Evolutionary conservation across 1,140 invertebrate species (phyloP), one percentile per base, ranked within the genome.

Genomic region (Pemphigus obesinymphae): DNA sequence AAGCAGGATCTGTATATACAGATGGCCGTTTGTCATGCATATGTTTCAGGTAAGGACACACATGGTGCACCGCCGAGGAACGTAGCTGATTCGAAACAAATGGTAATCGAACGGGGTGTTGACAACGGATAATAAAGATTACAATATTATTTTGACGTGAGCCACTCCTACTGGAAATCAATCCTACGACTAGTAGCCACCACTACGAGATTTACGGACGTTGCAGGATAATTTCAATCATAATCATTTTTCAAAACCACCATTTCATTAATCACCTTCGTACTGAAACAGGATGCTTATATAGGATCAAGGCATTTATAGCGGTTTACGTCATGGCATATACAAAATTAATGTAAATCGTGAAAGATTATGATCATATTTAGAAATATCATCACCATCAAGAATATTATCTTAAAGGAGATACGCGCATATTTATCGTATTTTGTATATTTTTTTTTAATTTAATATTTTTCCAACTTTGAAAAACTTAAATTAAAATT

Each of bases 101-200:
- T 80, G 55, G 23, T 40, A 45, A 61, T 61, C 75, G 31, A 80
- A 63, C 34, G 1, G 55, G 40, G 55, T 80, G 75, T 63, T 45
- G 75, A 80, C 75, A 80, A 61, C 75, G 75, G 50, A 40, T 63
- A 40, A 80, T 80, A 80, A 58, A 78, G 50, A 78, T 37, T 58
- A 80, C 26, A n/a, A 63, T 43, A 63, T 80, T 80, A 63, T 80
- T 80, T 63, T 63, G 75, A 80, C 75, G 37, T 80, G 75, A 63
- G 55, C 75, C 75, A 63, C 75, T 63, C 75, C 75, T 63, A 40
- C 55, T 45, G 37, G 23, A 61, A 29, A 63, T 63, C 37, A 3
- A 76, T 76, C n/a, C 34, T 78, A 58, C 34, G 31, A 78, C 73
- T 78, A 23, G 76, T 80, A 80, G 76, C 76, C 37, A 48, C 26